Evolutionary conservation across 2,888 invertebrate genomes (phyloP), one percentile per base, ranked within the genome.

Genomic region (Spilosoma lubricipeda): DNA sequence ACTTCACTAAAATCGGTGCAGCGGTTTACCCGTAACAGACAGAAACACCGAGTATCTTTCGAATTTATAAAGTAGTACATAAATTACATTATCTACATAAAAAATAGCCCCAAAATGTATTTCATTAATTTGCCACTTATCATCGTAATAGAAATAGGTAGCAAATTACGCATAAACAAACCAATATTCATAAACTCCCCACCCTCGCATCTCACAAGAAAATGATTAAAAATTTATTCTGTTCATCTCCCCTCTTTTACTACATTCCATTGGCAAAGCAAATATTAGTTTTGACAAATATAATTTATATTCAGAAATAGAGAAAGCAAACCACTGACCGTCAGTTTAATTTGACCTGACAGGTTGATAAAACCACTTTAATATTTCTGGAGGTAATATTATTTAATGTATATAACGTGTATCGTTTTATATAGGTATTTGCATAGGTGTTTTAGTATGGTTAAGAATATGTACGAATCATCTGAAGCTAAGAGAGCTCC

Each of bases 221-320:
- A 70, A 80, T 77, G 73, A 75, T 78, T 71, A 76, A 74, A 68
- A 13, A 82, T 77, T 80, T 71, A 78, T 71, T 76, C 52, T 68
- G 68, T 67, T 69, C 66, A 18, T 23, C 64, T 68, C 77, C 87
- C 86, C 82, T 80, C 65, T 74, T 72, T 80, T 74, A 48, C 75
- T 71, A 79, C 77, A 81, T 84, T 86, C 83, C 85, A 87, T 86
- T 86, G 85, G 82, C 77, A 82, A 85, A 87, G 85, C 85, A 83
- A 81, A 86, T 87, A 89, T 85, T 82, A 88, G 85, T 88, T 89
- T 85, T 86, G 82, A 80, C 82, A 87, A 89, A 89, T 89, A 86
- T 74, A 85, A 89, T 89, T 72, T 75, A 72, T 75, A 87, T 79
- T 79, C 45, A 79, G 82, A 78, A n/a, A 81, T 88, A 85, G 83